Evolutionary conservation across 2,888 invertebrate genomes (phyloP).

Genomic region (Hypomecis punctinalis): DNA sequence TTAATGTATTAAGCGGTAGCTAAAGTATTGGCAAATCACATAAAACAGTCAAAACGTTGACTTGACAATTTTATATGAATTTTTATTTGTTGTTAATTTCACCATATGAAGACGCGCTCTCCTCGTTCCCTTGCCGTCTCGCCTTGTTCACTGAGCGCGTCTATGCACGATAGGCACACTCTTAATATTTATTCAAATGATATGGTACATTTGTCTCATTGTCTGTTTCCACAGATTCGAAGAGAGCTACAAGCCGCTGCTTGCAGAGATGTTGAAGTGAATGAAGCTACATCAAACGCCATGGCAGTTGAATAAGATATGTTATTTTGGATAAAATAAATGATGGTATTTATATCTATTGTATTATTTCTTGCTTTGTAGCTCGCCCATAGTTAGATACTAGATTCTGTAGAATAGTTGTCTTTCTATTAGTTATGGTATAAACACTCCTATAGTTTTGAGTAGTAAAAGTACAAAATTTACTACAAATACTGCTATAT

Average conservation of each 20-base stretch:
- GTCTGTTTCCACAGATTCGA: constrained; percentile 86
- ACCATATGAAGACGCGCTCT: too few relatives aligned
- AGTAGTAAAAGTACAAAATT: background rate
- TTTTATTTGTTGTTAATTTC: too few relatives aligned
- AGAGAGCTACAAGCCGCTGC: constrained; percentile 93
- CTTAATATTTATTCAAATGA: too few relatives aligned
- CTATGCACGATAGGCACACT: too few relatives aligned
- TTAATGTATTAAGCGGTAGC: too few relatives aligned
- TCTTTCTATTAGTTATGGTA: background rate
- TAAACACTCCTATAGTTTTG: background rate
- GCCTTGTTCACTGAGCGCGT: too few relatives aligned
- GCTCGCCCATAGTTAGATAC: too few relatives aligned
- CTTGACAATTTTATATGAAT: too few relatives aligned
- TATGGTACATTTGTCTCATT: background rate
- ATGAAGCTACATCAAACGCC: constrained; percentile 57
- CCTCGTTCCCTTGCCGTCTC: too few relatives aligned
- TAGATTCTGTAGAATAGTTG: background rate
- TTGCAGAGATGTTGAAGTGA: constrained; percentile 90
- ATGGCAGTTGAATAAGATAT: constrained; percentile 70
- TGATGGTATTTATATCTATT: constrained; percentile 1
- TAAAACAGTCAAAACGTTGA: too few relatives aligned
- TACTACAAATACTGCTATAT: too few relatives aligned
- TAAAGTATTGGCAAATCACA: too few relatives aligned
- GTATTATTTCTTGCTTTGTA: constrained; percentile 1
- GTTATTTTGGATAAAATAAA: constrained; percentile 21